These are phyloP conservation scores for Homarus americanus DNA, from an alignment of 1,140 invertebrate species.

Conservation along the genomic window DNA sequence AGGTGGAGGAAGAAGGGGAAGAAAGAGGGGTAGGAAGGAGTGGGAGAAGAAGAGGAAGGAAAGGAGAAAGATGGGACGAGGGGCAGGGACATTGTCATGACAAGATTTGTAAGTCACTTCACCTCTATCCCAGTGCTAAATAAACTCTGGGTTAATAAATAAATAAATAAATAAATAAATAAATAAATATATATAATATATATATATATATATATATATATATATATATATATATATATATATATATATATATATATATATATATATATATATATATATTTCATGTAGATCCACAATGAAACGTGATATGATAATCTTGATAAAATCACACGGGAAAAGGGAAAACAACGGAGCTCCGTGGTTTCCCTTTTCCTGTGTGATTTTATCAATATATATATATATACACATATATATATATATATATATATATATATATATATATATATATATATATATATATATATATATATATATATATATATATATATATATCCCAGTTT, in stretches of 20 bases:
- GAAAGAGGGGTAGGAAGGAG: too few species aligned
- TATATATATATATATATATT: slow-evolving; percentile 1
- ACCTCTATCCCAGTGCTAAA: too few species aligned
- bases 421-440: slow-evolving; percentile 5
- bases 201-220: slow-evolving; percentile 29
- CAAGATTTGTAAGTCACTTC: too few species aligned
- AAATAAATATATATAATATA: background rate
- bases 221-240: slow-evolving; percentile 6
- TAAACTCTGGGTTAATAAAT: too few species aligned
- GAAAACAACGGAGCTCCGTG: too few species aligned
- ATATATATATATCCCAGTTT: slow-evolving; percentile 34
- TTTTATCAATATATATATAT: slow-evolving; percentile 12
- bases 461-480: slow-evolving; percentile 34
- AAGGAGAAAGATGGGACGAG: too few species aligned
- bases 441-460: background rate
- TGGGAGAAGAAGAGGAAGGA: background rate
- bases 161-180: too few species aligned
- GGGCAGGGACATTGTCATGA: too few species aligned
- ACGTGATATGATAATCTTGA: too few species aligned
- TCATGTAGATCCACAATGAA: too few species aligned
- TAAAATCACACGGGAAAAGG: too few species aligned
- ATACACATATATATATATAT: slow-evolving; percentile 29
- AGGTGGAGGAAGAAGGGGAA: background rate
- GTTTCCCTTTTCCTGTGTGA: too few species aligned
- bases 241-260: slow-evolving; percentile 30